These are phyloP conservation scores for Pararge aegeria DNA, from an alignment of 1,140 invertebrate species.

Conservation along the genomic window DNA sequence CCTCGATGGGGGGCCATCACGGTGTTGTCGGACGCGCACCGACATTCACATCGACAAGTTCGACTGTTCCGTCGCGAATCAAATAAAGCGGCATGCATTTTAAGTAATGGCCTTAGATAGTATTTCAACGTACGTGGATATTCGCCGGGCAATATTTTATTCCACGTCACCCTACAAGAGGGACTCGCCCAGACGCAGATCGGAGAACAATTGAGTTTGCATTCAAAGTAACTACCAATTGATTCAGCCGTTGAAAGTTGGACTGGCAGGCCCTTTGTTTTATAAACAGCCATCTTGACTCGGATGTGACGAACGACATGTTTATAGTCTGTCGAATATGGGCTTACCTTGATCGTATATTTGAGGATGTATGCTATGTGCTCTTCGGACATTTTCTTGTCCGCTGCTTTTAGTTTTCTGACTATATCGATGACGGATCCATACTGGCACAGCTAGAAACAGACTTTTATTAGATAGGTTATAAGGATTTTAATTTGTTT, in stretches of 20 bases:
- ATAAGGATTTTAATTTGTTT: constrained; percentile 8
- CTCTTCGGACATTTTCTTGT: constrained; percentile 89
- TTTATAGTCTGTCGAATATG: constrained; percentile 77
- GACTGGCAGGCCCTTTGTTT: constrained; percentile 77
- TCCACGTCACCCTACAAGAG: constrained; percentile 61
- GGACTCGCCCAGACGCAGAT: constrained; percentile 58
- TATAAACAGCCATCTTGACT: constrained; percentile 68
- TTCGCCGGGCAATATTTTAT: constrained; percentile 70
- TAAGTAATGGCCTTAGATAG: constrained; percentile 78
- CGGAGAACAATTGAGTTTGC: constrained; percentile 78
- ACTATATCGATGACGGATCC: constrained; percentile 90
- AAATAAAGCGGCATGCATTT: constrained; percentile 77
- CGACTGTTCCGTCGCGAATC: constrained; percentile 75
- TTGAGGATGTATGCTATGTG: constrained; percentile 93
- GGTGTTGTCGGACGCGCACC: constrained; percentile 69
- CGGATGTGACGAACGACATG: constrained; percentile 76
- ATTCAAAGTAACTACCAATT: constrained; percentile 77
- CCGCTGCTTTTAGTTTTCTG: constrained; percentile 82
- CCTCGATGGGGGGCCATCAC: constrained; percentile 76
- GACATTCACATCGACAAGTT: constrained; percentile 77
- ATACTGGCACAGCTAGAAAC: constrained; percentile 88
- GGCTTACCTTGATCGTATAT: constrained; percentile 89
- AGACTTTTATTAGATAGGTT: constrained; percentile 27
- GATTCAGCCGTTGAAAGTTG: constrained; percentile 76
- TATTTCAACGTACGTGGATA: constrained; percentile 74